These are phyloP conservation scores for Thunnus thynnus DNA, from an alignment of 2,113 vertebrate genomes.

Conservation along the genomic window DNA sequence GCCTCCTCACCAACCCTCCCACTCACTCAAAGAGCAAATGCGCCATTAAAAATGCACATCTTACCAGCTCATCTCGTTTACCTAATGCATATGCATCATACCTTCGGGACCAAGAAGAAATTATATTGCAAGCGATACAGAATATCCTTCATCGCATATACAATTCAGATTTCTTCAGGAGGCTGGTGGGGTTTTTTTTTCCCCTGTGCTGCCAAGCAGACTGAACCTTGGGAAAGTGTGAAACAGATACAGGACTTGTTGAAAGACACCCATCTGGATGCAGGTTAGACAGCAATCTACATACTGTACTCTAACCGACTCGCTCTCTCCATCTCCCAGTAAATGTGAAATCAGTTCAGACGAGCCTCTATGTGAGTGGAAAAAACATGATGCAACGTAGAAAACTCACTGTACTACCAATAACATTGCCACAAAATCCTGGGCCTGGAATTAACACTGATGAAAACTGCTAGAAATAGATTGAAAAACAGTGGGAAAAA, in stretches of 20 bases:
- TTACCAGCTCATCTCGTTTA: conserved; percentile 81
- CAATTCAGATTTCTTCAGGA: conserved; percentile 79
- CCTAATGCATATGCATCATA: conserved; percentile 86
- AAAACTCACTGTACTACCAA: conserved; percentile 57
- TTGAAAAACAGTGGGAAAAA: conserved; percentile 52
- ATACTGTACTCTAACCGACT: conserved; percentile 52
- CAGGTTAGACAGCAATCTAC: conserved; percentile 70
- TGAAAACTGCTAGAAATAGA: conserved; percentile 78
- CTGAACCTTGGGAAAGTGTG: conserved; percentile 73
- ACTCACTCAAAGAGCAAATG: conserved; percentile 84
- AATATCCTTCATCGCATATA: conserved; percentile 78
- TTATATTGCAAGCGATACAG: conserved; percentile 78
- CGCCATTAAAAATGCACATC: conserved; percentile 85
- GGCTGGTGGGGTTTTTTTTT: conserved; percentile 28
- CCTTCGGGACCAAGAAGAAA: conserved; percentile 78
- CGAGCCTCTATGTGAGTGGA: conserved; percentile 45
- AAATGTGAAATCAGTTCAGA: conserved; percentile 71
- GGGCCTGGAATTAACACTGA: conserved; percentile 62
- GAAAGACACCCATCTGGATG: conserved; percentile 78
- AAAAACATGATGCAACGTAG: conserved; percentile 65
- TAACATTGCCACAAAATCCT: conserved; percentile 40
- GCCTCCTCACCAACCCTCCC: conserved; percentile 72
- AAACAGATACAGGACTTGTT: conserved; percentile 79
- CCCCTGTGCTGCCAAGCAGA: conserved; percentile 48
- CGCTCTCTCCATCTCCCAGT: conserved; percentile 38